A percentile compares a stretch with the other conserved stretches of the same genome.
Evolutionary conservation across 2,113 vertebrate species (phyloP).

Genomic region (Tautogolabrus adspersus): DNA sequence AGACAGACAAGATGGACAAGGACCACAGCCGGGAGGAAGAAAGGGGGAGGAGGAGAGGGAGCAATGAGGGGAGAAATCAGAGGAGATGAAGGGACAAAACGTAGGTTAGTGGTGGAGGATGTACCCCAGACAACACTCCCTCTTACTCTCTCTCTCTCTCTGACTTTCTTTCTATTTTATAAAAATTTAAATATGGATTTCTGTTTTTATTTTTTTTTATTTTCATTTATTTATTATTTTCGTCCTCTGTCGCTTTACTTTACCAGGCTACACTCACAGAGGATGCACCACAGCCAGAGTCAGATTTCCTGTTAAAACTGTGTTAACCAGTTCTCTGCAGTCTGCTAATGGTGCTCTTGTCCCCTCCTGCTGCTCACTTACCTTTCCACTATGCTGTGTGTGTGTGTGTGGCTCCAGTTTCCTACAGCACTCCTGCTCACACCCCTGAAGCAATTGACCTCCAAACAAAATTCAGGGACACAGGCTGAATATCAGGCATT

Average conservation of each 20-base stretch:
- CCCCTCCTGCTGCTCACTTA: slow-evolving; percentile 33
- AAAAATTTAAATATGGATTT: background rate
- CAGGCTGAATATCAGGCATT: slow-evolving; percentile 44
- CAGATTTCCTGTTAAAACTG: slow-evolving; percentile 43
- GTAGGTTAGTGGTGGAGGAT: slow-evolving; percentile 81
- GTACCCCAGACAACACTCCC: slow-evolving; percentile 91
- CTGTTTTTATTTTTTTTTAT: background rate
- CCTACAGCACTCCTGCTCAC: slow-evolving; percentile 52
- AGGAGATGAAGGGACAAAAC: slow-evolving; percentile 77
- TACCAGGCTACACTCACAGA: background rate
- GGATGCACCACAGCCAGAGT: slow-evolving; percentile 27
- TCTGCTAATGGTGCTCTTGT: slow-evolving; percentile 61
- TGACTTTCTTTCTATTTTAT: slow-evolving; percentile 12
- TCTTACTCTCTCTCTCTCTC: slow-evolving; percentile 71
- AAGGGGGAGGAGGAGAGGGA: slow-evolving; percentile 17
- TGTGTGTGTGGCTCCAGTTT: slow-evolving; percentile 37
- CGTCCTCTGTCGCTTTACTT: background rate
- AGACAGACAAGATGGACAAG: slow-evolving; percentile 70
- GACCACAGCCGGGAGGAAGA: slow-evolving; percentile 61
- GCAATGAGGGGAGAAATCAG: slow-evolving; percentile 38
- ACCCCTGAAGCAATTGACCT: slow-evolving; percentile 65
- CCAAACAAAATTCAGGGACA: slow-evolving; percentile 65
- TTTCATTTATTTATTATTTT: background rate
- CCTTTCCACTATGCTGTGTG: slow-evolving; percentile 7
- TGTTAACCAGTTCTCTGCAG: slow-evolving; percentile 58